Evolutionary conservation across 37 sponge, comb jelly and placozoan genomes (phyloP).

Genomic region (Cladorhizidae sp.): DNA sequence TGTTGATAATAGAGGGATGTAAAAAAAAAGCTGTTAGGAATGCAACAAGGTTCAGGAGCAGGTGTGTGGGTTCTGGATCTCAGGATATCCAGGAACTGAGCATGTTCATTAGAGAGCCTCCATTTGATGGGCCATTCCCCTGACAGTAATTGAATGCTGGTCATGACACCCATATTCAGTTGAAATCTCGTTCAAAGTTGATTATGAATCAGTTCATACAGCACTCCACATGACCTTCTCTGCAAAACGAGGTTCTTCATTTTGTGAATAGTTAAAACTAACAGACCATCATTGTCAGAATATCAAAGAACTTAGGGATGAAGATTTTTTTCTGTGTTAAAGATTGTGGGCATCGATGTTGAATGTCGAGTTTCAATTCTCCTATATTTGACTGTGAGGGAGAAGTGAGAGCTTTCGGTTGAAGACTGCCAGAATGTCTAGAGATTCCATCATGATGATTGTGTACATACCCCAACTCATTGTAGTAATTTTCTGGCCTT

Average conservation of each 20-base stretch:
- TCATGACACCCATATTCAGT: constrained; percentile 48
- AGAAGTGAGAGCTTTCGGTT: constrained; percentile 13
- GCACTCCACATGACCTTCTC: not conserved
- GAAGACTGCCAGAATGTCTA: constrained; percentile 14
- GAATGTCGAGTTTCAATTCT: constrained; percentile 9
- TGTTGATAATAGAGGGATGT: not conserved
- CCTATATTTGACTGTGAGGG: not conserved
- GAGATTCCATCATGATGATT: not conserved
- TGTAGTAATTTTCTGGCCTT: constrained; percentile 1
- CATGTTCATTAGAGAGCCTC: constrained; percentile 1
- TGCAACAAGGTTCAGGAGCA: constrained; percentile 74
- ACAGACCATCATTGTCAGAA: not conserved
- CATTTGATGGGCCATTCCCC: constrained; percentile 47
- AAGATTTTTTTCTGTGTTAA: not conserved
- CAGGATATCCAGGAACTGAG: constrained; percentile 14
- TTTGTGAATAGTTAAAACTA: not conserved
- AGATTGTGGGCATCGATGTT: not conserved
- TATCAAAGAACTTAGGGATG: not conserved
- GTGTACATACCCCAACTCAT: not conserved
- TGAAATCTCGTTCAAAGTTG: constrained; percentile 45
- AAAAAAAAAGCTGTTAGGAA: constrained; percentile 20
- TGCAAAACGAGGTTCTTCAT: not conserved
- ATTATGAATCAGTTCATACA: constrained; percentile 28
- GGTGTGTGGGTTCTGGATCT: not conserved
- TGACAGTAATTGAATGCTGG: constrained; percentile 43